A percentile compares a stretch with the other conserved stretches of the same genome.
Evolutionary conservation across 1,140 invertebrate genomes (phyloP).

Genomic region (Heliconius hermathena): DNA sequence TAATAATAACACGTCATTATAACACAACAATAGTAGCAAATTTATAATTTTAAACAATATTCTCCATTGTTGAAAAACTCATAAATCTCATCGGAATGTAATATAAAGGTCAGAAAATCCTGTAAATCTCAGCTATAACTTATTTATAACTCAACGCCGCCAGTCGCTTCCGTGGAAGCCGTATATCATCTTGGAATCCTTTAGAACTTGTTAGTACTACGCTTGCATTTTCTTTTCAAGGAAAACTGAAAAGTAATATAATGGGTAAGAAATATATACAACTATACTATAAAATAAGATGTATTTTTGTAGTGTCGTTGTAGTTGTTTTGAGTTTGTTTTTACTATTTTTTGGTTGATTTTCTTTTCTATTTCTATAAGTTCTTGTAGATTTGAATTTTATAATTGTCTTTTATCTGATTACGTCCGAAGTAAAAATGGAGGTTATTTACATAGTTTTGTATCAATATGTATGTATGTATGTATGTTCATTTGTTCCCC

Average conservation of each 20-base stretch:
- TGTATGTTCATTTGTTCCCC: no score
- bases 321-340: neutral
- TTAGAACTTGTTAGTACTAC: conserved; percentile 39
- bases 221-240: conserved; percentile 14
- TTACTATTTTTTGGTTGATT: neutral
- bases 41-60: conserved; percentile 22
- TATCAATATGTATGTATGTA: no score
- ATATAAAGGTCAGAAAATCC: conserved; percentile 56
- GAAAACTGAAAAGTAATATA: conserved; percentile 8
- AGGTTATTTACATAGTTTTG: no score
- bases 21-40: neutral
- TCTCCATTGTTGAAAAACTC: conserved; percentile 21
- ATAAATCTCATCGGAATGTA: conserved; percentile 64
- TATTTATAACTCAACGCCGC: conserved; percentile 61
- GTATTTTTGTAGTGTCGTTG: neutral
- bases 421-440: no score
- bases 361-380: no score
- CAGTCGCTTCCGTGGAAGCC: conserved; percentile 42
- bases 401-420: no score
- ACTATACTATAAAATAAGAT: neutral
- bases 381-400: no score
- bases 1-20: neutral
- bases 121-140: conserved; percentile 56
- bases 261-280: neutral
- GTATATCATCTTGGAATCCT: conserved; percentile 55